Conservation (phyloP, 2,797 vertebrate genomes). For the Gambelia wislizenii region DNA sequence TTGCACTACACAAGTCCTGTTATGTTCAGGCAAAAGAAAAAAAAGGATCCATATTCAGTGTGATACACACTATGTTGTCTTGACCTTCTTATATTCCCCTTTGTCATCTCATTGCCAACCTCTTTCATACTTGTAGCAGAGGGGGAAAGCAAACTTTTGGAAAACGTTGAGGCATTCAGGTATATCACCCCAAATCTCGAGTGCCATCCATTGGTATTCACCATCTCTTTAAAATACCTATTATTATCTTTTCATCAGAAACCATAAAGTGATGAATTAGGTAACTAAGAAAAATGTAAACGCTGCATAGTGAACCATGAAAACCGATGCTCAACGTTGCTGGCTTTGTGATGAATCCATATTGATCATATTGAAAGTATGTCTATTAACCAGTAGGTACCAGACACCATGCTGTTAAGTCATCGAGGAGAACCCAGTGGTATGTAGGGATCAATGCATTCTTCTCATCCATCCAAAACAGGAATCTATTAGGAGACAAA, state of each 20-base stretch:
- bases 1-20: conserved; percentile 27
- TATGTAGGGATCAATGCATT: conserved; percentile 62
- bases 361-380: conserved; percentile 70
- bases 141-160: conserved; percentile 10
- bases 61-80: not conserved
- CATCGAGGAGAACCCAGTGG: conserved; percentile 55
- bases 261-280: conserved; percentile 48
- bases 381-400: conserved; percentile 65
- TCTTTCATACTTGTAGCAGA: not conserved
- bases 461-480: conserved; percentile 14
- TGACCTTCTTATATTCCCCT: not conserved
- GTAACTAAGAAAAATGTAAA: conserved; percentile 49
- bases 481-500: conserved; percentile 34
- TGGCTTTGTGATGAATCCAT: conserved; percentile 64
- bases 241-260: conserved; percentile 54
- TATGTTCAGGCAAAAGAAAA: not conserved
- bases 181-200: not conserved
- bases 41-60: too few relatives aligned
- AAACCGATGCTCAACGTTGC: conserved; percentile 59
- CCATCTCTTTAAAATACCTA: conserved; percentile 19
- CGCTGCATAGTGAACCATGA: conserved; percentile 43
- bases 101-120: conserved; percentile 14
- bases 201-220: not conserved
- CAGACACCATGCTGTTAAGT: conserved; percentile 68
- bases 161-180: not conserved